Evolutionary conservation across 2,113 vertebrate species (phyloP).

Genomic region (Canis aureus): DNA sequence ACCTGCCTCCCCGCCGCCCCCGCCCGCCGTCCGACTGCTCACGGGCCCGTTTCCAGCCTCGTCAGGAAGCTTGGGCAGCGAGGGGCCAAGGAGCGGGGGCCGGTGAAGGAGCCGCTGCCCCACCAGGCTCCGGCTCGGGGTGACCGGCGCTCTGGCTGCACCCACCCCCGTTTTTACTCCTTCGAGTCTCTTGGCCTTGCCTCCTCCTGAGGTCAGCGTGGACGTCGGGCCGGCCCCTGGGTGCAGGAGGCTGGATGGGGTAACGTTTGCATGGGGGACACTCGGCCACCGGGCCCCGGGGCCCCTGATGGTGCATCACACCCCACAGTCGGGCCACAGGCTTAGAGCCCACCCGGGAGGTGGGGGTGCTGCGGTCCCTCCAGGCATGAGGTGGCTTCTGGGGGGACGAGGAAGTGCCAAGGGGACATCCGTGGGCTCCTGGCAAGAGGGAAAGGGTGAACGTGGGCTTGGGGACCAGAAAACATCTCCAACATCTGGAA

Average conservation of each 20-base stretch:
- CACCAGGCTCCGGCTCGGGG: accelerated
- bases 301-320: accelerated
- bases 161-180: not conserved
- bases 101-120: accelerated
- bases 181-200: not conserved
- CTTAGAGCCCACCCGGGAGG: accelerated
- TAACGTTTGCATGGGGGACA: accelerated
- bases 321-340: accelerated
- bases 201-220: accelerated
- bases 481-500: no score
- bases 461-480: no score
- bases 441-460: not conserved
- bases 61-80: accelerated
- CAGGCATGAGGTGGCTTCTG: accelerated
- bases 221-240: accelerated
- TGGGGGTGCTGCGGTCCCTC: accelerated
- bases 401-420: not conserved
- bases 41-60: no score
- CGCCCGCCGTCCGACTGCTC: no score
- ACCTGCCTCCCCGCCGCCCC: no score
- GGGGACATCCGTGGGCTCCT: no score
- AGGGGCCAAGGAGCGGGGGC: accelerated
- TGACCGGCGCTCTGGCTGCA: not conserved
- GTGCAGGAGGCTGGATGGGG: accelerated
- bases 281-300: accelerated